Percentiles rank a stretch among this genome's conserved stretches.
These are phyloP conservation scores for Equus quagga DNA, from an alignment of 2,113 vertebrate species.

Conservation along the genomic window DNA sequence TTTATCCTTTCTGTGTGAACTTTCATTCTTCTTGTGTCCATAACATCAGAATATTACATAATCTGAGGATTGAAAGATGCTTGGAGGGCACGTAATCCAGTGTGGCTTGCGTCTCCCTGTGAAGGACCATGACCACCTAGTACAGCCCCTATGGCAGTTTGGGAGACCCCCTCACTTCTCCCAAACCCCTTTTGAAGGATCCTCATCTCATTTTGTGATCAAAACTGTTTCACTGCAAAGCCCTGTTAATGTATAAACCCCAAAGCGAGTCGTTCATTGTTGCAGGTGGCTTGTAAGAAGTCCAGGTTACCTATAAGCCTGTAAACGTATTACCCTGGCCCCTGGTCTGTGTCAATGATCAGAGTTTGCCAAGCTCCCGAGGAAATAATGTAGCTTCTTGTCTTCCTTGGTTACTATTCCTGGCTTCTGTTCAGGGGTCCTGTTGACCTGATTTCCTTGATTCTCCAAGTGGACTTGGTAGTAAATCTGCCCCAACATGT, in stretches of 20 bases:
- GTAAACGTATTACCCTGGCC: neutral
- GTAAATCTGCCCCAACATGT: slow-evolving; percentile 9
- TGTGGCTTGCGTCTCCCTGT: neutral
- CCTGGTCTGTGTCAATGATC: neutral
- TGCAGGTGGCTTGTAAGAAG: neutral
- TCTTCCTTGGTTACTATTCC: slow-evolving; percentile 47
- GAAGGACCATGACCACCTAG: no score
- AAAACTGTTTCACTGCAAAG: neutral
- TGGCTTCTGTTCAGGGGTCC: slow-evolving; percentile 23
- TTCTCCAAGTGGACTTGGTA: slow-evolving; percentile 27
- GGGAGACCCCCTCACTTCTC: neutral
- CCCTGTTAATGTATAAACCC: neutral
- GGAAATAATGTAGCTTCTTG: neutral
- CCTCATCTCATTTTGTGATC: neutral
- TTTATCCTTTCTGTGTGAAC: neutral
- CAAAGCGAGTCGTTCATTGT: neutral
- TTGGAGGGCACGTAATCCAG: neutral
- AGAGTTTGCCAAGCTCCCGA: neutral
- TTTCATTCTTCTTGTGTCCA: neutral
- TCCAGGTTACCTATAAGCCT: neutral
- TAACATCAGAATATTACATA: neutral
- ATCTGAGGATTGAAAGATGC: neutral
- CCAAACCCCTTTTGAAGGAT: neutral
- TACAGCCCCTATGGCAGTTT: no score
- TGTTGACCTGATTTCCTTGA: slow-evolving; percentile 21